Conservation (phyloP, 2,113 vertebrate genomes). For the Carlito syrichta region DNA sequence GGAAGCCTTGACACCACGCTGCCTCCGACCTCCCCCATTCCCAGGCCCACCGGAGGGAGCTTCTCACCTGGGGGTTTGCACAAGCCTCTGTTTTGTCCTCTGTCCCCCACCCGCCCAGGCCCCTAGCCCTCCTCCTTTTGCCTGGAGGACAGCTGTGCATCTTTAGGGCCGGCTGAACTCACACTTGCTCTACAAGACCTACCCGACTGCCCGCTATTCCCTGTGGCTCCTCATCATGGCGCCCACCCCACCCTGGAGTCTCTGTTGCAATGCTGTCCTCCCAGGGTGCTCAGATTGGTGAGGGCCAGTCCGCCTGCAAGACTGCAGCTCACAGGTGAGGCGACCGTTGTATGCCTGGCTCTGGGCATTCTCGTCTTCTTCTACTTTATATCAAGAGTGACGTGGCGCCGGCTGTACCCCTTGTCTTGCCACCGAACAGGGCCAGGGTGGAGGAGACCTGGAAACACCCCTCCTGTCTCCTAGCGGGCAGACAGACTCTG, state of each 20-base stretch:
- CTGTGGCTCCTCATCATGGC: too few relatives aligned
- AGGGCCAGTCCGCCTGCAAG: not conserved
- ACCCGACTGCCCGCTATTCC: not conserved
- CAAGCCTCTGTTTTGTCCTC: not conserved
- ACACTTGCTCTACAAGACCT: not conserved
- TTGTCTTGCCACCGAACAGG: not conserved
- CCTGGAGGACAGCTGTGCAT: too few relatives aligned
- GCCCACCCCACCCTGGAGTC: rapidly evolving
- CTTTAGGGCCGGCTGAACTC: not conserved
- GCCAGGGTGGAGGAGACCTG: not conserved
- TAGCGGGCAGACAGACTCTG: not conserved
- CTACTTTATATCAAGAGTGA: not conserved
- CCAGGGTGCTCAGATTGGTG: rapidly evolving
- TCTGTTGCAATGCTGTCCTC: rapidly evolving
- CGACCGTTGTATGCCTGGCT: rapidly evolving
- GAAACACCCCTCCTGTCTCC: not conserved
- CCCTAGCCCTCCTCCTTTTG: not conserved
- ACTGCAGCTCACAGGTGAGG: not conserved
- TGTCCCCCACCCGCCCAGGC: too few relatives aligned
- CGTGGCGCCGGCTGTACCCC: not conserved
- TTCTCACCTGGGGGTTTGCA: too few relatives aligned
- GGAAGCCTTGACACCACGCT: not conserved
- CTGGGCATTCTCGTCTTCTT: not conserved
- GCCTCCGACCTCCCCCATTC: not conserved
- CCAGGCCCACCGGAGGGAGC: not conserved